phyloP scores from a whole-genome alignment of 2,888 invertebrate species.

The Campaea margaritaria region DNA sequence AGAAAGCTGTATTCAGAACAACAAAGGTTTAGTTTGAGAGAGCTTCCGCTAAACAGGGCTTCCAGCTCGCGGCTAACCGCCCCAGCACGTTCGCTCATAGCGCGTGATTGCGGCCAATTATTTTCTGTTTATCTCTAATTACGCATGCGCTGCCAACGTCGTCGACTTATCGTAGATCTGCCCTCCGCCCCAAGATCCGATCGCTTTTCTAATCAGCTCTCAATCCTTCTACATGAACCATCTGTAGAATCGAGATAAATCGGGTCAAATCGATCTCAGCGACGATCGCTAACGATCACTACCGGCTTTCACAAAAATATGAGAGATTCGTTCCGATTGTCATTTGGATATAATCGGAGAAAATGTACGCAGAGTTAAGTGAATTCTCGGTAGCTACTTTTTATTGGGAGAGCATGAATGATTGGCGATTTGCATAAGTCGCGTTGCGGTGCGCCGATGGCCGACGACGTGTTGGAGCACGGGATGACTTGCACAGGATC shows the following conservation, averaged over 20 bases:
- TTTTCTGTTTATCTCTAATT: constrained; percentile 85
- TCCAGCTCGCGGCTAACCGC: constrained; percentile 47
- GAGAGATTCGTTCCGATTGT: constrained; percentile 61
- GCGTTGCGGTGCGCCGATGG: constrained; percentile 40
- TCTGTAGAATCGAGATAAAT: constrained; percentile 65
- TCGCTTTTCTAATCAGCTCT: constrained; percentile 79
- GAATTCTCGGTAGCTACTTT: constrained; percentile 57
- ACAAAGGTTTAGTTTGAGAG: constrained; percentile 18
- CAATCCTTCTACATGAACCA: constrained; percentile 75
- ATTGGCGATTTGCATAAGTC: constrained; percentile 54
- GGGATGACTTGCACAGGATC: constrained; percentile 57
- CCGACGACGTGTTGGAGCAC: constrained; percentile 33
- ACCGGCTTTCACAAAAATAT: constrained; percentile 59
- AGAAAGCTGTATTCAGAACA: neutral
- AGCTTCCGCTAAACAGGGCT: constrained; percentile 58
- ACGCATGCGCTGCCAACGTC: constrained; percentile 83
- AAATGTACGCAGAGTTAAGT: constrained; percentile 55
- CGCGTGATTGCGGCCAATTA: constrained; percentile 84
- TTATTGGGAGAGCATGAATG: constrained; percentile 57
- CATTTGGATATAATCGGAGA: constrained; percentile 62
- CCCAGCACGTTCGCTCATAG: constrained; percentile 71
- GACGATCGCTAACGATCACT: constrained; percentile 48
- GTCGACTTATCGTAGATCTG: constrained; percentile 78
- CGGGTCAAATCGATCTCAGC: constrained; percentile 53
- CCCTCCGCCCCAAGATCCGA: constrained; percentile 82